These are phyloP conservation scores for Seira musarum DNA, from an alignment of 2,888 invertebrate species.

Conservation along the genomic window DNA sequence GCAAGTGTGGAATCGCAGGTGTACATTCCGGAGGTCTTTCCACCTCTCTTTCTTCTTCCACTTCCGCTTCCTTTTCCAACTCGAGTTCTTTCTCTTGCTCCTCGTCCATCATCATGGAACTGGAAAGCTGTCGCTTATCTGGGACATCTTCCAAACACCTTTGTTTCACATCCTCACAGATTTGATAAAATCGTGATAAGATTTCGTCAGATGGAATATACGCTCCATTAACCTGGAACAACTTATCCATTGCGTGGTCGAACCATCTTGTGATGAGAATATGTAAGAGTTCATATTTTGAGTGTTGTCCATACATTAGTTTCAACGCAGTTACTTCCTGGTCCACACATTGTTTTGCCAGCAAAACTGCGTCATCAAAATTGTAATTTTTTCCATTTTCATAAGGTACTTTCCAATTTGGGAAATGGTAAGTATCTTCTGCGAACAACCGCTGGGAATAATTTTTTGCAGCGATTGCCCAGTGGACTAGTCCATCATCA, in stretches of 20 bases:
- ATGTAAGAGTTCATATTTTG: background rate
- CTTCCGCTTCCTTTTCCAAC: conserved; percentile 30
- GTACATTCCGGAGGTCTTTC: background rate
- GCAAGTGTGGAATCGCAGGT: background rate
- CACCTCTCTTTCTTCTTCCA: conserved; percentile 30
- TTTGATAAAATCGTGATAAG: background rate
- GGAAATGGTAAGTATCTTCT: conserved; percentile 23
- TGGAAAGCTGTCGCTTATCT: conserved; percentile 4
- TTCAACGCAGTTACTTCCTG: conserved; percentile 38
- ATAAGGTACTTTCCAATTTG: background rate
- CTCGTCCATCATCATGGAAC: conserved; percentile 34
- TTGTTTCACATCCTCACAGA: background rate
- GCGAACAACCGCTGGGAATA: conserved; percentile 27
- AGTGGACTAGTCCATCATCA: conserved; percentile 37
- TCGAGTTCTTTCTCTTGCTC: conserved; percentile 35
- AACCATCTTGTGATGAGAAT: conserved; percentile 28
- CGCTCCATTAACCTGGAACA: background rate
- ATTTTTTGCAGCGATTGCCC: conserved; percentile 28
- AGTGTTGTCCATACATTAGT: conserved; percentile 34
- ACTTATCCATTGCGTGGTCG: background rate
- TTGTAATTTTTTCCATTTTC: background rate
- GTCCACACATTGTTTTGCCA: conserved; percentile 30
- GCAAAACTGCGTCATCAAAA: background rate
- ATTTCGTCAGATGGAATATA: background rate
- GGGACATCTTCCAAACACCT: conserved; percentile 15